Percentiles rank a stretch among this genome's conserved stretches.
Conservation (phyloP, 2,113 vertebrate species). For the Peromyscus polionotus region DNA sequence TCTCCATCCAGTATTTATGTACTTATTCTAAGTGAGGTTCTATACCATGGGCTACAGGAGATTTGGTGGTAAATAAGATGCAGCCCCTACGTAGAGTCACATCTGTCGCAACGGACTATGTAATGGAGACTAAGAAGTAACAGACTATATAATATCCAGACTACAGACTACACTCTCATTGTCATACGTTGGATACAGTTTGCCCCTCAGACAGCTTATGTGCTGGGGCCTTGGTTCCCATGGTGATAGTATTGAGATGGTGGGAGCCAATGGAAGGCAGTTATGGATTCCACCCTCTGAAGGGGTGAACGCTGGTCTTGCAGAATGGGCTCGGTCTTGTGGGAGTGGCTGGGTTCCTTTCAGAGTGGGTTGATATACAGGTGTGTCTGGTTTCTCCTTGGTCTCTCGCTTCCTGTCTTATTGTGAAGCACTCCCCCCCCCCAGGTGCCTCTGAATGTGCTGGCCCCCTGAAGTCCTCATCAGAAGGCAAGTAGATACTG, state of each 20-base stretch:
- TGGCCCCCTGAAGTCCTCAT: background rate
- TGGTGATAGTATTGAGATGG: background rate
- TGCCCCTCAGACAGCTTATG: background rate
- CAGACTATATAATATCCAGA: background rate
- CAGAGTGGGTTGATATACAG: background rate
- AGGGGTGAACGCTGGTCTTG: background rate
- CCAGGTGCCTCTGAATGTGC: background rate
- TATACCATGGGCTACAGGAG: background rate
- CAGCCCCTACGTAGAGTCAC: background rate
- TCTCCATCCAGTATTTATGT: background rate
- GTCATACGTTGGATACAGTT: background rate
- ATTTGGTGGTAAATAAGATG: background rate
- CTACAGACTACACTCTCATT: background rate
- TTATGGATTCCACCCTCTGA: background rate
- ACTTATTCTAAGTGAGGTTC: background rate
- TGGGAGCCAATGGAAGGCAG: background rate
- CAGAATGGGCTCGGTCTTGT: background rate
- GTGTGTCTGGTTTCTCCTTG: background rate
- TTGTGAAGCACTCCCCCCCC: background rate
- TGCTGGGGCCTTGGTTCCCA: background rate
- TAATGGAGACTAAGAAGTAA: background rate
- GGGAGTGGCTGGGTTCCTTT: background rate
- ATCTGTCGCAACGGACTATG: background rate
- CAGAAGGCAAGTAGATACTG: background rate
- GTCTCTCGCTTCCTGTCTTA: background rate